Base-by-base conservation (phyloP, 1,140 invertebrate genomes). In the Rhagoletis pomonella region DNA sequence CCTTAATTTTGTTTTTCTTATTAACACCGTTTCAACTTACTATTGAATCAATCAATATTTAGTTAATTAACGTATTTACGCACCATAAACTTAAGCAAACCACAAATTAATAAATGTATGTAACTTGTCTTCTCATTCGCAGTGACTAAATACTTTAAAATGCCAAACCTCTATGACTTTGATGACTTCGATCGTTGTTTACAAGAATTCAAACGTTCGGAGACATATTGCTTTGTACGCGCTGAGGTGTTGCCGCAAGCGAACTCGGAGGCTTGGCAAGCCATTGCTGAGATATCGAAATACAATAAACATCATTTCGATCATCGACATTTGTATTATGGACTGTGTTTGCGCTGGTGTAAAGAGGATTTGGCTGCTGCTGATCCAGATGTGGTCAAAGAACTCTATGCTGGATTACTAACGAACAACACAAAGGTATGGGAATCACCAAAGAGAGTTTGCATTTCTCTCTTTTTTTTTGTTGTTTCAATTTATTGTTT, bases 251-350 rank as follows among this genome's bases (percentile, higher is more conserved):
- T 88, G 87, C 92, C 88, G 87, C 87, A 88, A 88, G 89, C 77
- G 88, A 89, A 86, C 88, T 91, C 86, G 87, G 87, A 91, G 6
- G 91, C 94, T 6, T 94, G 94, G 94, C 86, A 89, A 4, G 92
- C 93, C 85, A 94, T 95, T 89, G 87, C 84, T 14, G 90, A 93
- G 88, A 94, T 94, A 86, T 94, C 94, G 65, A 93, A 90, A 42
- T 89, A 94, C 88, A 91, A 90, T 87, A 89, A 93, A 7, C 94
- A 94, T 89, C 94, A 94, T 88, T 95, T 93, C 58, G 93, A 94
- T 86, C 94, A 95, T 90, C 93, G 93, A 81, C 93, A 94, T 88
- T 90, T 95, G 85, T 94, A 94, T 69, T 93, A 94, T 90, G 94
- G 93, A 4, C 90, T 94, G 0, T 95, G 94, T 89, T 88, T 94